A percentile compares a stretch with the other conserved stretches of the same genome.
phyloP scores from a whole-genome alignment of 2,888 invertebrate species.

The Chironomus riparius region DNA sequence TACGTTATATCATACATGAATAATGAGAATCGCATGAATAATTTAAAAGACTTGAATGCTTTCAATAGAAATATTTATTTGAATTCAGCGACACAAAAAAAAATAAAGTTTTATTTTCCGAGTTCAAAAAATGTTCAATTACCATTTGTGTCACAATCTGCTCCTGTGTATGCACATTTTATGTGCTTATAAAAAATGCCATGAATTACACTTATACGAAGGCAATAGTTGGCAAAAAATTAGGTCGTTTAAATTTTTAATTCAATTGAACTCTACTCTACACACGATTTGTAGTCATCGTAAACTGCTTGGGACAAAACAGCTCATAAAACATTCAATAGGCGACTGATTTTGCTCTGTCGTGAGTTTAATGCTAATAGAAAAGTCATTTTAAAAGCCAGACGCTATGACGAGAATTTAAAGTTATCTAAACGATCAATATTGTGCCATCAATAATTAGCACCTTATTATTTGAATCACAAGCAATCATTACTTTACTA shows the following conservation, averaged over 20 bases:
- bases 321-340: no score
- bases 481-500: no score
- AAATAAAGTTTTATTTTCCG: not conserved
- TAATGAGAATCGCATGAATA: not conserved
- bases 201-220: not conserved
- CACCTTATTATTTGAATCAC: no score
- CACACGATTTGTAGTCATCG: not conserved
- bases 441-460: no score
- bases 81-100: no score
- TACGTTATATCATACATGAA: no score
- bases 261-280: not conserved
- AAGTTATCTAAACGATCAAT: no score
- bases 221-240: not conserved
- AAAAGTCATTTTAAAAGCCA: no score
- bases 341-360: not conserved
- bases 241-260: not conserved
- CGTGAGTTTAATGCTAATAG: not conserved
- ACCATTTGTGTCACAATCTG: not conserved
- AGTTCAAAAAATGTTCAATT: not conserved
- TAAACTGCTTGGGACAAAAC: not conserved
- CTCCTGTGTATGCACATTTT: not conserved
- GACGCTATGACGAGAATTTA: no score
- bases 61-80: not conserved
- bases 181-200: not conserved
- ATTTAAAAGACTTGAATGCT: not conserved